Percentiles rank a stretch among this genome's conserved stretches.
phyloP scores from a whole-genome alignment of 2,113 vertebrate species.

The Ellobius talpinus region DNA sequence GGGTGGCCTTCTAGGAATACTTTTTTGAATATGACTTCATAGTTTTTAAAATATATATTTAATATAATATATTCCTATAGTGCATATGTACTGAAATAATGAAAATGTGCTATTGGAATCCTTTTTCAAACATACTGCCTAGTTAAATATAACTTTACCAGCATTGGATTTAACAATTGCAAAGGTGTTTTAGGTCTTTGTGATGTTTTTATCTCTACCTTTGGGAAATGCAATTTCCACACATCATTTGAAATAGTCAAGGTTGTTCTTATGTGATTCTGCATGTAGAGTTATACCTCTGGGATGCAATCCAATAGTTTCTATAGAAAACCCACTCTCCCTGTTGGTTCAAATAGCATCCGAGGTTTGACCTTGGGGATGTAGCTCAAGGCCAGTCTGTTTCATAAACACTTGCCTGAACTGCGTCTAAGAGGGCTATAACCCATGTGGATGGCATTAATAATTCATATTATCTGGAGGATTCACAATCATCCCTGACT shows the following conservation, averaged over 20 bases:
- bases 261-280: conserved; percentile 17
- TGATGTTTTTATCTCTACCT: background rate
- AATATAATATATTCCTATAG: background rate
- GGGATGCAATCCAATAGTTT: background rate
- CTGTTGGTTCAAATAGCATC: conserved; percentile 54
- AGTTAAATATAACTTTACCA: background rate
- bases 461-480: background rate
- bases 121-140: background rate
- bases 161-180: background rate
- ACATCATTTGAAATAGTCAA: background rate
- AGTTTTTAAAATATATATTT: background rate
- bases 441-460: conserved; percentile 24
- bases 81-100: conserved; percentile 1
- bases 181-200: background rate
- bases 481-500: too few relatives aligned
- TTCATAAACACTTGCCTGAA: conserved; percentile 54
- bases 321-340: conserved; percentile 55
- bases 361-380: conserved; percentile 73
- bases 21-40: background rate
- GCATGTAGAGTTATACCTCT: background rate
- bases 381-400: conserved; percentile 71
- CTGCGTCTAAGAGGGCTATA: conserved; percentile 35
- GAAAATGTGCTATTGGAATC: background rate
- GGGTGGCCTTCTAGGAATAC: too few relatives aligned
- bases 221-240: background rate